A percentile compares a stretch with the other conserved stretches of the same genome.
Evolutionary conservation across 2,888 invertebrate species (phyloP).

Genomic region (Horisme vitalbata): DNA sequence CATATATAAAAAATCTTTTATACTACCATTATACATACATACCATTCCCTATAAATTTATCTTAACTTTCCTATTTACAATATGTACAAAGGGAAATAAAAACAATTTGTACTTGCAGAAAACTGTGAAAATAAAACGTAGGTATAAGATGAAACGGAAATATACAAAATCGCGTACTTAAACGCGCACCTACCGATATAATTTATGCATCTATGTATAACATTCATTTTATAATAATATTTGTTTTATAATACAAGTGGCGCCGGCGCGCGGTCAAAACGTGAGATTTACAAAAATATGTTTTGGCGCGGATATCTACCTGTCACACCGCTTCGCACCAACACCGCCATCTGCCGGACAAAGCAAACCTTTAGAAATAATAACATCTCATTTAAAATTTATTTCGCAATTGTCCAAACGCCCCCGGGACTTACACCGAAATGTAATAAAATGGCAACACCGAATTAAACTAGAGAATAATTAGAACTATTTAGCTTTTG

Average conservation of each 20-base stretch:
- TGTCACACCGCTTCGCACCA: conserved; percentile 59
- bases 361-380: conserved; percentile 41
- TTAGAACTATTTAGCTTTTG: conserved; percentile 8
- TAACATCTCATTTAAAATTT: conserved; percentile 20
- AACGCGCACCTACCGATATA: conserved; percentile 43
- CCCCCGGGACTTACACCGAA: not conserved
- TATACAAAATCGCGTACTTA: conserved; percentile 58
- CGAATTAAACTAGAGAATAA: not conserved
- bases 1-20: conserved; percentile 71
- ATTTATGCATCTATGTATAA: conserved; percentile 44
- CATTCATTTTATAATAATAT: conserved; percentile 44
- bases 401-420: not conserved
- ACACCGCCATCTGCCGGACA: conserved; percentile 54
- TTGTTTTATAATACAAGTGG: conserved; percentile 55
- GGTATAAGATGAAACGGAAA: conserved; percentile 63
- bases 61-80: conserved; percentile 76
- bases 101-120: conserved; percentile 84
- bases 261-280: conserved; percentile 42
- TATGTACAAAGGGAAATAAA: conserved; percentile 82
- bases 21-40: conserved; percentile 64
- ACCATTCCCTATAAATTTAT: conserved; percentile 59
- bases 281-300: conserved; percentile 72
- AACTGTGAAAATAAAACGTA: conserved; percentile 68
- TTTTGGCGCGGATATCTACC: conserved; percentile 53
- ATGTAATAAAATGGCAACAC: conserved; percentile 15